Percentiles rank a stretch among this genome's conserved stretches.
Evolutionary conservation across 1,140 invertebrate genomes (phyloP).

Genomic region (Tetramorium simillimum): DNA sequence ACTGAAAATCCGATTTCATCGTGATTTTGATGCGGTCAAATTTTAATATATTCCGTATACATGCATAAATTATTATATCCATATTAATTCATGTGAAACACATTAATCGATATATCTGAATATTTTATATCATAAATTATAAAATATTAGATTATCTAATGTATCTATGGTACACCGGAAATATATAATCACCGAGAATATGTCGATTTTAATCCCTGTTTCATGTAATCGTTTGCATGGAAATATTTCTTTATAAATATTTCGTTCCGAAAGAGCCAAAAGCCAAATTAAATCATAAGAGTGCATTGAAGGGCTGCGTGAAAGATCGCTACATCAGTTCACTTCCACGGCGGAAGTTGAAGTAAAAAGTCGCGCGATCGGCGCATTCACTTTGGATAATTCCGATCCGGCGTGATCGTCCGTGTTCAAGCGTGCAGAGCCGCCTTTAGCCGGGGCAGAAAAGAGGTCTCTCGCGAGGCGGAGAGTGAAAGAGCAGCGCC

Average conservation of each 20-base stretch:
- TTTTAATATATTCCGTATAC: neutral
- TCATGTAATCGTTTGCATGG: neutral
- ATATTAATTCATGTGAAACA: neutral
- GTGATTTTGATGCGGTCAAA: neutral
- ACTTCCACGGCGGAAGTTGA: neutral
- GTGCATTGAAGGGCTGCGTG: neutral
- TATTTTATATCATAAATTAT: neutral
- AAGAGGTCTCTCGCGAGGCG: neutral
- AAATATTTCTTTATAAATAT: neutral
- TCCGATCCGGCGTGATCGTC: constrained; percentile 12
- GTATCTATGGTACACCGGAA: neutral
- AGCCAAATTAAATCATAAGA: neutral
- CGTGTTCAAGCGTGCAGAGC: constrained; percentile 33
- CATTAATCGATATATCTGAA: neutral
- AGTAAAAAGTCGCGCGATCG: constrained; percentile 7
- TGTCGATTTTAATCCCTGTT: neutral
- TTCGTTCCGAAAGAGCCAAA: neutral
- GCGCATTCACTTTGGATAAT: constrained; percentile 18
- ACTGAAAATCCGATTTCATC: neutral
- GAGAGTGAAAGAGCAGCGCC: constrained; percentile 13
- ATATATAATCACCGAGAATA: neutral
- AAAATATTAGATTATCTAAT: neutral
- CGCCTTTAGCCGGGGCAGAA: neutral
- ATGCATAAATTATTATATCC: neutral
- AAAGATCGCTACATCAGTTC: neutral